A percentile compares a stretch with the other conserved stretches of the same genome.
Conservation (phyloP, 2,797 vertebrate genomes). For the Amniataba percoides region DNA sequence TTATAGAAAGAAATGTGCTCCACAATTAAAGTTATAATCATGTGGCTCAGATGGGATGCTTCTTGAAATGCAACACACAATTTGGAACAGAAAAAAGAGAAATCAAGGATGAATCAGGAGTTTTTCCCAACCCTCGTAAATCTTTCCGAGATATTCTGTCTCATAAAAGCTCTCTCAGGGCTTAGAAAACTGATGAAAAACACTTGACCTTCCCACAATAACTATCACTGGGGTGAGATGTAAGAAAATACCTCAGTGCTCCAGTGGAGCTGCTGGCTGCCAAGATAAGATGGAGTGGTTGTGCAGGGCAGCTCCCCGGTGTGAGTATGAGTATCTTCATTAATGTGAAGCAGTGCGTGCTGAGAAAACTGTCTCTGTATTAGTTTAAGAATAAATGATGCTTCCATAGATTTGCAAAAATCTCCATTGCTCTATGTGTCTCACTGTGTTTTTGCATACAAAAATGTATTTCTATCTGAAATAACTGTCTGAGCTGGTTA, state of each 20-base stretch:
- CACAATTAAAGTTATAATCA: background rate
- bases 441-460: background rate
- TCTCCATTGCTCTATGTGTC: background rate
- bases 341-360: constrained; percentile 10
- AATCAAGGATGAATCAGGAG: background rate
- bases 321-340: constrained; percentile 30
- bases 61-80: constrained; percentile 11
- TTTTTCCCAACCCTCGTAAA: background rate
- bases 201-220: constrained; percentile 17
- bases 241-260: constrained; percentile 24
- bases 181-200: background rate
- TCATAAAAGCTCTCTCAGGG: constrained; percentile 15
- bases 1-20: background rate
- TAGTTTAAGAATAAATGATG: constrained; percentile 10
- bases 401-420: constrained; percentile 17
- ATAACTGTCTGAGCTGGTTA: background rate
- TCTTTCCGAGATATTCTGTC: background rate
- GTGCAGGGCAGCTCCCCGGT: background rate
- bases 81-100: constrained; percentile 4
- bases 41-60: background rate
- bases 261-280: constrained; percentile 7
- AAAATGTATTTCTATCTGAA: background rate
- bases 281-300: constrained; percentile 9
- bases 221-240: constrained; percentile 16
- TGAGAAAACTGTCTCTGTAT: constrained; percentile 9